These are phyloP conservation scores for Argyrosomus regius DNA, from an alignment of 2,797 vertebrate genomes.

Conservation along the genomic window DNA sequence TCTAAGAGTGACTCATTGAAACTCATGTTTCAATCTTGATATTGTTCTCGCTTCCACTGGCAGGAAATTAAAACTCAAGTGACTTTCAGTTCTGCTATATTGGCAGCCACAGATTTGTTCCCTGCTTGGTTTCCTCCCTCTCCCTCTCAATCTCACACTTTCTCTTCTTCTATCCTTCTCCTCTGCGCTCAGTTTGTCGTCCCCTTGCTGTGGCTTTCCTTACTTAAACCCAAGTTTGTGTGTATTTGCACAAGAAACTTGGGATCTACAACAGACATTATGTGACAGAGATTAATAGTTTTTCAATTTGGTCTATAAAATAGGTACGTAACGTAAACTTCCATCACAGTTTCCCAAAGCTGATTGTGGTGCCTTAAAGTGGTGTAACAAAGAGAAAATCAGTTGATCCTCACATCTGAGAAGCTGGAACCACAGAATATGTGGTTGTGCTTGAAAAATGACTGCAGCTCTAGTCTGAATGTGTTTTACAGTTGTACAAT, in stretches of 20 bases:
- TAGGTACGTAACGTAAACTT: background rate
- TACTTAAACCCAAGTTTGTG: no score
- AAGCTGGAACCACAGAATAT: background rate
- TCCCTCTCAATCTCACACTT: background rate
- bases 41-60: constrained; percentile 69
- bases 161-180: constrained; percentile 28
- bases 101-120: constrained; percentile 59
- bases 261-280: background rate
- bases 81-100: constrained; percentile 58
- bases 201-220: background rate
- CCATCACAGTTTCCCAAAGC: background rate
- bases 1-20: constrained; percentile 74
- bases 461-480: background rate
- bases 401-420: background rate
- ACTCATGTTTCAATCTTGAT: constrained; percentile 74
- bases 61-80: constrained; percentile 79
- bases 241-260: no score
- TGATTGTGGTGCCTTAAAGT: background rate
- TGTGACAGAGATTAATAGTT: background rate
- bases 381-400: background rate
- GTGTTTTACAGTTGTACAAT: background rate
- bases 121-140: constrained; percentile 29
- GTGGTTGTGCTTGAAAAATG: background rate
- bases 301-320: background rate
- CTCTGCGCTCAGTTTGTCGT: background rate